Conservation (phyloP, 2,113 vertebrate genomes). For the Uropsilus gracilis region DNA sequence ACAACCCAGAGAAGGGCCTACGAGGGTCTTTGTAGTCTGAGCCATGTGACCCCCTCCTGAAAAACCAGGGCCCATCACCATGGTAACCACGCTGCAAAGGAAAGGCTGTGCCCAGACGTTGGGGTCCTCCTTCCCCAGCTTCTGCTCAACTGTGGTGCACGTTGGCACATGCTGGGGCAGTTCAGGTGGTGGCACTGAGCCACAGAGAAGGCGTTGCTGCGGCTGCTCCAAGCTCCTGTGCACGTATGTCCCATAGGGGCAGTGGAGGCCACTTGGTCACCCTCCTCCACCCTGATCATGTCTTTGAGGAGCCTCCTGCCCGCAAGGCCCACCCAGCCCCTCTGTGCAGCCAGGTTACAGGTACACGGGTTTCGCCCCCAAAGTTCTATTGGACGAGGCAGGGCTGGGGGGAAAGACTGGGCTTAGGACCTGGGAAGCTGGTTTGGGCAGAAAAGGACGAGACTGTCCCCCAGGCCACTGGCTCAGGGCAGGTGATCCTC, state of each 20-base stretch:
- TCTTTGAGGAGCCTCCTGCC: not conserved
- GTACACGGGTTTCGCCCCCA: not conserved
- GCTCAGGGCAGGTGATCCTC: not conserved
- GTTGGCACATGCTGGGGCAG: rapidly evolving
- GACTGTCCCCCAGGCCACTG: not conserved
- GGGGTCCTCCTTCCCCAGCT: rapidly evolving
- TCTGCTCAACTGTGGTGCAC: rapidly evolving
- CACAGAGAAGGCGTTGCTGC: not conserved
- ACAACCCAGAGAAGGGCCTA: not conserved
- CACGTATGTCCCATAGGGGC: rapidly evolving
- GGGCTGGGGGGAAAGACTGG: not conserved
- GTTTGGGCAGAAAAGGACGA: rapidly evolving
- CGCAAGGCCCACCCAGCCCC: not conserved
- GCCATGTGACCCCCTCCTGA: not conserved
- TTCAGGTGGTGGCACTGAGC: rapidly evolving
- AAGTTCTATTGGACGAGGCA: no score
- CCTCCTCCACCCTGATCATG: not conserved
- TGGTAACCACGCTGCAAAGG: not conserved
- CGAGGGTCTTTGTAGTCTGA: not conserved
- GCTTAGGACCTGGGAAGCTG: not conserved
- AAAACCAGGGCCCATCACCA: not conserved
- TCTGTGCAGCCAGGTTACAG: rapidly evolving
- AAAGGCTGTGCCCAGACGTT: no score
- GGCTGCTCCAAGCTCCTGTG: not conserved
- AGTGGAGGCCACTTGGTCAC: no score